Base-by-base conservation (phyloP, 2,113 vertebrate genomes). In the Urocynchramus pylzowi region DNA sequence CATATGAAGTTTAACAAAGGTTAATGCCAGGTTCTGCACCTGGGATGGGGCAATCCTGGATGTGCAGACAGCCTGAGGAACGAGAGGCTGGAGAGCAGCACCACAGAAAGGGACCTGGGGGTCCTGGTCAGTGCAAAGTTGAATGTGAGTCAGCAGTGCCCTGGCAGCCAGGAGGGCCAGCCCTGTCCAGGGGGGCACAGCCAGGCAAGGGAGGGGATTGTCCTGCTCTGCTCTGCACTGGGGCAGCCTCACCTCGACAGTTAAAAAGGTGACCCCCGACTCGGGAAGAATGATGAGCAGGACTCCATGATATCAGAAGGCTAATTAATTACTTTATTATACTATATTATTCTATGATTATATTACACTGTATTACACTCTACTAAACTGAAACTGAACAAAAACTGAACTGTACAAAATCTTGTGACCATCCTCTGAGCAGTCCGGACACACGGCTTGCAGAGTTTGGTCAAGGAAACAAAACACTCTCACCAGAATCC, bases 181-280 rank as follows among this genome's bases (percentile, higher is more conserved):
- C 3, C 1, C 0, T 70, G 54, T 33, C 45, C 15, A 7, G 47
- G 15, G 33, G 16, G 56, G 56, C 4, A 39, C 45, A 69, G 45
- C 37, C 0, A 1, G 50, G 44, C 27, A 31, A 60, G 37, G 37
- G 73, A 52, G 9, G 33, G 26, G 7, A 60, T 60, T 68, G 73
- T 68, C 45, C 35, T 1, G 2, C 27, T 68, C 63, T 68, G 44
- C 33, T 27, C 39, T 39, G 63, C 1, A 0, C 16, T 61, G 74
- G 47, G 12, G n/a, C 1, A 0, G 39, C 31, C 39, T 63, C n/a
- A 41, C 8, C 64, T 47, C 0, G 0, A 11, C n/a, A n/a, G n/a
- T n/a, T n/a, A n/a, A n/a, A n/a, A n/a, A n/a, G n/a, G n/a, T n/a
- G n/a, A n/a, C n/a, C n/a, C n/a, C n/a, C n/a, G n/a, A n/a, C n/a